These are phyloP conservation scores for Aphelenchoides fujianensis DNA, from an alignment of 1,140 invertebrate genomes.

Conservation along the genomic window DNA sequence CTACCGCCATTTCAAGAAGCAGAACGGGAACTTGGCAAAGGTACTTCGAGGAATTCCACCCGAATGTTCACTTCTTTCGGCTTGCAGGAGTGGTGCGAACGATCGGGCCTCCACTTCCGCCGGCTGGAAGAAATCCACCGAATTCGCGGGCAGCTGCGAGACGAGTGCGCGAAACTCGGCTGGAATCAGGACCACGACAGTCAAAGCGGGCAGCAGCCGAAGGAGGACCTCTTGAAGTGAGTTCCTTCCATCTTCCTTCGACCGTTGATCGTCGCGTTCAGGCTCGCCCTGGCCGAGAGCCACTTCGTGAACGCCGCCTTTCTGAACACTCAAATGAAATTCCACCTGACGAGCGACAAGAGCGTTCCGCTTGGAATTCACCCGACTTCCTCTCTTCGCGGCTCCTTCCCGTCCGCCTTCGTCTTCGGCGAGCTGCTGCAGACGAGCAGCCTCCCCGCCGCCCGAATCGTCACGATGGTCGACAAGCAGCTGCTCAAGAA, in stretches of 20 bases:
- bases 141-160: slow-evolving; percentile 78
- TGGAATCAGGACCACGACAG: not conserved
- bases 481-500: not conserved
- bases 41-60: too few relatives aligned
- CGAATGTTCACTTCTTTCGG: too few relatives aligned
- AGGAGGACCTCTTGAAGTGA: too few relatives aligned
- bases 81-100: slow-evolving; percentile 78
- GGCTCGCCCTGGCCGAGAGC: slow-evolving; percentile 74
- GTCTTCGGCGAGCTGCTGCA: slow-evolving; percentile 84
- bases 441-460: slow-evolving; percentile 69
- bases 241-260: not conserved
- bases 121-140: slow-evolving; percentile 79
- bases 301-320: slow-evolving; percentile 78
- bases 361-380: slow-evolving; percentile 75
- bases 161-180: slow-evolving; percentile 68
- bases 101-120: slow-evolving; percentile 80
- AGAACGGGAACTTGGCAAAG: slow-evolving; percentile 70
- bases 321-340: slow-evolving; percentile 68
- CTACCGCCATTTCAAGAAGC: slow-evolving; percentile 70
- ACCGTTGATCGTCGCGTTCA: slow-evolving; percentile 66
- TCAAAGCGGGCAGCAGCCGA: too few relatives aligned
- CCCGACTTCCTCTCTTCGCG: slow-evolving; percentile 76
- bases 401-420: slow-evolving; percentile 74
- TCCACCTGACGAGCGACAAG: slow-evolving; percentile 70
- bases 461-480: not conserved